Conservation (phyloP, 2,797 vertebrate genomes). For the Macropodus opercularis region DNA sequence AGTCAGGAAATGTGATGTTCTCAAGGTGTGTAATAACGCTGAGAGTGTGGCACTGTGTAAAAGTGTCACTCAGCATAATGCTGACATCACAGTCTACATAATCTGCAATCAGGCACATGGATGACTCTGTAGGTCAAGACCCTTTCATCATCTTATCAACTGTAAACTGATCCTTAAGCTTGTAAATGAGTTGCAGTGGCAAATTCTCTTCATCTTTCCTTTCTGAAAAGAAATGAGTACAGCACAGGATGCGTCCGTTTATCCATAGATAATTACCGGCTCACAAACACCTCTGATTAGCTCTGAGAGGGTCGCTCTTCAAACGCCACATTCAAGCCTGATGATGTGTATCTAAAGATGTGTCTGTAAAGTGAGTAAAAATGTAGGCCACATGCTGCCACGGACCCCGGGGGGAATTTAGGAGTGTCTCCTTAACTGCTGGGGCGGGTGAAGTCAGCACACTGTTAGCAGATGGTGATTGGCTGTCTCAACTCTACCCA, state of each 20-base stretch:
- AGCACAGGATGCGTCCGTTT: slow-evolving; percentile 8
- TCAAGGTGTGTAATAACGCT: slow-evolving; percentile 15
- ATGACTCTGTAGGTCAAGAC: background rate
- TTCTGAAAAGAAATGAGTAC: slow-evolving; percentile 5
- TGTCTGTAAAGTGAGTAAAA: no score
- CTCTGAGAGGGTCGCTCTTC: slow-evolving; percentile 2
- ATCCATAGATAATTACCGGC: slow-evolving; percentile 18
- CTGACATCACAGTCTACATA: slow-evolving; percentile 3
- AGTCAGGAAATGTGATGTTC: slow-evolving; percentile 23
- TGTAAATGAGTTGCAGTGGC: background rate
- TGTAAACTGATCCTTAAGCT: slow-evolving; percentile 4
- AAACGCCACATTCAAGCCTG: background rate
- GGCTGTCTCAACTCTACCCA: slow-evolving; percentile 55
- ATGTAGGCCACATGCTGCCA: slow-evolving; percentile 50
- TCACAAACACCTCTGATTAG: slow-evolving; percentile 42
- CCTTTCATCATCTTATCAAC: slow-evolving; percentile 27
- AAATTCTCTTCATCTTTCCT: background rate
- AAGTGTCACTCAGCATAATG: slow-evolving; percentile 1
- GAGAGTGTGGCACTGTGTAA: background rate
- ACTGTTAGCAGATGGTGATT: slow-evolving; percentile 61
- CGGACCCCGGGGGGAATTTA: slow-evolving; percentile 29
- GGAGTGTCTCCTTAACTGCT: slow-evolving; percentile 63
- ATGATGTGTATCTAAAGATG: slow-evolving; percentile 33
- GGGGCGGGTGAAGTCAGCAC: slow-evolving; percentile 62
- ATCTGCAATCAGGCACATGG: slow-evolving; percentile 21